Evolutionary conservation across 53 echinoderm and acorn worm genomes (phyloP).

Genomic region (Paracentrotus lividus): DNA sequence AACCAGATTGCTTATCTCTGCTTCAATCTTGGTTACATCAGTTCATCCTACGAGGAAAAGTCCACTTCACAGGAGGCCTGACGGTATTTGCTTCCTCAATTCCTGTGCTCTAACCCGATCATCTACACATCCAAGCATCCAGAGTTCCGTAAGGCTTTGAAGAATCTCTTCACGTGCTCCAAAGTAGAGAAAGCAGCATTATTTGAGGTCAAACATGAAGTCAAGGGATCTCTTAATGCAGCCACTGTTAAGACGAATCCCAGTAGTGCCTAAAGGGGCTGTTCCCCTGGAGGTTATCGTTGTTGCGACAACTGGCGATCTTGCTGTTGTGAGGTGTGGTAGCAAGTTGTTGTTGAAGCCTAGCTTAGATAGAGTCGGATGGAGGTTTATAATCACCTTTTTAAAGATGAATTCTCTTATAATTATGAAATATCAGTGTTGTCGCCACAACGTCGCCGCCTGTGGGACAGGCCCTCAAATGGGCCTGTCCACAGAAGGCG

Average conservation of each 20-base stretch:
- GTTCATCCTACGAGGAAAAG: constrained; percentile 68
- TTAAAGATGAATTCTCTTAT: too few relatives aligned
- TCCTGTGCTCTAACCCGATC: constrained; percentile 82
- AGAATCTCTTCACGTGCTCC: constrained; percentile 23
- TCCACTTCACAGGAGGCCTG: constrained; percentile 72
- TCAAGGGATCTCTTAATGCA: neutral
- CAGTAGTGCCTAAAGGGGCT: neutral
- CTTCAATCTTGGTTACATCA: constrained; percentile 76
- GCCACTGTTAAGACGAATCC: neutral
- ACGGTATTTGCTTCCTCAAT: constrained; percentile 77
- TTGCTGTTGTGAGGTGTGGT: too few relatives aligned
- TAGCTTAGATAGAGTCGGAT: too few relatives aligned
- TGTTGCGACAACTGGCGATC: too few relatives aligned
- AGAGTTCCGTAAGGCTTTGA: constrained; percentile 28
- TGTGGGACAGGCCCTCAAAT: too few relatives aligned
- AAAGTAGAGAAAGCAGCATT: neutral
- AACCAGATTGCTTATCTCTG: constrained; percentile 78
- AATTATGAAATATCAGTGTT: too few relatives aligned
- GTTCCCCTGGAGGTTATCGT: too few relatives aligned
- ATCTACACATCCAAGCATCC: constrained; percentile 75
- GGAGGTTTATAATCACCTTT: too few relatives aligned
- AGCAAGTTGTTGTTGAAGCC: too few relatives aligned
- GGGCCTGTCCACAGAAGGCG: too few relatives aligned
- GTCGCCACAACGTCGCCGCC: too few relatives aligned
- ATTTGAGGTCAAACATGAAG: neutral